A percentile compares a stretch with the other conserved stretches of the same genome.
Conservation (phyloP, 1,140 invertebrate genomes). For the Agrilus planipennis region DNA sequence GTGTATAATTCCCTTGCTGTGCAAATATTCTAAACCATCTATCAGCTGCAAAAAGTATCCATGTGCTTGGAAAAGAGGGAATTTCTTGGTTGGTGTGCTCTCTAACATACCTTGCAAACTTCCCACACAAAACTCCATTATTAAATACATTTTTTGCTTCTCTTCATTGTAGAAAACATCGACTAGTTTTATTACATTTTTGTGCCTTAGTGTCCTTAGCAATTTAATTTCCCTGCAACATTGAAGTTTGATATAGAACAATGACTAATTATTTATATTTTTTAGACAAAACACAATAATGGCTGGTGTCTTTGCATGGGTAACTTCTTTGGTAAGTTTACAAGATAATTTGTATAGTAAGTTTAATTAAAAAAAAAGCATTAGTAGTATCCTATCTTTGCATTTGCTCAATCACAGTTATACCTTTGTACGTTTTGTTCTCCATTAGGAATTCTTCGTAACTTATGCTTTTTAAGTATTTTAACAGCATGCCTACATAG, state of each 20-base stretch:
- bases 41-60: constrained; percentile 90
- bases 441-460: constrained; percentile 92
- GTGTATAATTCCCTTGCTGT: constrained; percentile 90
- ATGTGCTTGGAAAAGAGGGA: constrained; percentile 92
- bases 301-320: constrained; percentile 19
- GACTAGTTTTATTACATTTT: constrained; percentile 87
- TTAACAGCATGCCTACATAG: constrained; percentile 83
- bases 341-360: neutral
- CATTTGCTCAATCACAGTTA: too few species aligned
- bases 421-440: constrained; percentile 91
- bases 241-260: too few species aligned
- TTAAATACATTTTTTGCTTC: constrained; percentile 92
- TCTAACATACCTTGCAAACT: constrained; percentile 87
- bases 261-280: constrained; percentile 1
- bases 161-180: constrained; percentile 92
- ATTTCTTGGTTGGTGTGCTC: constrained; percentile 75
- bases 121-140: constrained; percentile 84
- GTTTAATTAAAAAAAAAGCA: neutral
- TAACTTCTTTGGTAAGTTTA: constrained; percentile 18
- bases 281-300: constrained; percentile 11
- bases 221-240: constrained; percentile 73
- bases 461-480: constrained; percentile 87
- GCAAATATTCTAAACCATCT: constrained; percentile 92
- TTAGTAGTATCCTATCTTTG: too few species aligned
- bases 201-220: constrained; percentile 76